phyloP scores from a whole-genome alignment of 2,797 vertebrate genomes.

The Melanotaenia boesemani region DNA sequence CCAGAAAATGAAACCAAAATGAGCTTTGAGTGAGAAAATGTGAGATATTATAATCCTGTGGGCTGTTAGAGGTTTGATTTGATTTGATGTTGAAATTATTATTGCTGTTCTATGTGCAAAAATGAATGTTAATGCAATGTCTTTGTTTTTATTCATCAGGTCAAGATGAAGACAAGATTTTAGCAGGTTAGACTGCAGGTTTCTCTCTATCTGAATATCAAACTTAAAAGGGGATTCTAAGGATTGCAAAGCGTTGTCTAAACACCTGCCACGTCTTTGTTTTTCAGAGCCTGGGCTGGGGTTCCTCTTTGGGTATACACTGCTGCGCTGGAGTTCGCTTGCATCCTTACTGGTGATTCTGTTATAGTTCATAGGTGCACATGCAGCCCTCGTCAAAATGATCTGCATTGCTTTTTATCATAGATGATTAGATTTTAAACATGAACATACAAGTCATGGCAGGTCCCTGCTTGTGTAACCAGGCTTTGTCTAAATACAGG shows the following conservation, averaged over 20 bases:
- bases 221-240: not conserved
- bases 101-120: no score
- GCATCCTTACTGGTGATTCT: constrained; percentile 36
- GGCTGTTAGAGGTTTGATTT: no score
- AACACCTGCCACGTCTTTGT: not conserved
- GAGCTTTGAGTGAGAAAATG: no score
- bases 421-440: not conserved
- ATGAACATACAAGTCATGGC: not conserved
- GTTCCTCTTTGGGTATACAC: constrained; percentile 47
- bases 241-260: not conserved
- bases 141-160: no score
- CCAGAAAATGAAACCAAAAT: no score
- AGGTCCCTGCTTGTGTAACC: not conserved
- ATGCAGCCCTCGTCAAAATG: not conserved
- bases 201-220: not conserved
- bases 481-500: not conserved
- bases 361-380: constrained; percentile 13
- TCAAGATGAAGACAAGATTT: no score
- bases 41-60: no score
- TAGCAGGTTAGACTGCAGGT: constrained; percentile 32
- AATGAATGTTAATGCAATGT: no score
- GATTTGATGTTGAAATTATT: no score
- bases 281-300: constrained; percentile 34
- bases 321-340: constrained; percentile 57
- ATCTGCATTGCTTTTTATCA: not conserved